Evolutionary conservation across 2,113 vertebrate genomes (phyloP).

Genomic region (Spermophilus dauricus): DNA sequence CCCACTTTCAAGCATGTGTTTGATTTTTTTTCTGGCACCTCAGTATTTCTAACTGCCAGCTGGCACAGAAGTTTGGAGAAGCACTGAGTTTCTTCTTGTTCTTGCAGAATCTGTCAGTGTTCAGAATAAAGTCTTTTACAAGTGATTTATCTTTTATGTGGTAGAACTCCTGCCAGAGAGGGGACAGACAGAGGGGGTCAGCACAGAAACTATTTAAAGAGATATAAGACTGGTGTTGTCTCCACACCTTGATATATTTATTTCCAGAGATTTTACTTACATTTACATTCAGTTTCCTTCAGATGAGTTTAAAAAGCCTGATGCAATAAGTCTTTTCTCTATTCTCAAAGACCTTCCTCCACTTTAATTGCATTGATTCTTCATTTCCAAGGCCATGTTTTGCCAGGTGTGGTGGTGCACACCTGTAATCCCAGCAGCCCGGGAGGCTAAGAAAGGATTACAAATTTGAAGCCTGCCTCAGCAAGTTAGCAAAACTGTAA

Average conservation of each 20-base stretch:
- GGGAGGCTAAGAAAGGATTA: no score
- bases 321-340: not conserved
- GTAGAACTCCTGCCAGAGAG: not conserved
- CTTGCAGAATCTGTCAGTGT: not conserved
- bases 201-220: not conserved
- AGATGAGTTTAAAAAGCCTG: not conserved
- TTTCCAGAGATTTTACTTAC: not conserved
- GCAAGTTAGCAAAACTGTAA: no score
- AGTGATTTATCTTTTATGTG: not conserved
- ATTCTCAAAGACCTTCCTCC: not conserved
- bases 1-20: no score
- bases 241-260: not conserved
- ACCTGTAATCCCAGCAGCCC: no score
- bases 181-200: not conserved
- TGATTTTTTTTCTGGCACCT: no score
- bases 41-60: no score
- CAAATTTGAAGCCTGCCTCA: no score
- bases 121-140: not conserved
- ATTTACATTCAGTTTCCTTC: not conserved
- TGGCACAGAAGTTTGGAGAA: not conserved
- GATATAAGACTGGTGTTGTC: not conserved
- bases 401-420: not conserved
- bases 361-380: not conserved
- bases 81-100: not conserved
- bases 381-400: not conserved